phyloP scores from a whole-genome alignment of 2,888 invertebrate genomes.

The Synergus itoensis region DNA sequence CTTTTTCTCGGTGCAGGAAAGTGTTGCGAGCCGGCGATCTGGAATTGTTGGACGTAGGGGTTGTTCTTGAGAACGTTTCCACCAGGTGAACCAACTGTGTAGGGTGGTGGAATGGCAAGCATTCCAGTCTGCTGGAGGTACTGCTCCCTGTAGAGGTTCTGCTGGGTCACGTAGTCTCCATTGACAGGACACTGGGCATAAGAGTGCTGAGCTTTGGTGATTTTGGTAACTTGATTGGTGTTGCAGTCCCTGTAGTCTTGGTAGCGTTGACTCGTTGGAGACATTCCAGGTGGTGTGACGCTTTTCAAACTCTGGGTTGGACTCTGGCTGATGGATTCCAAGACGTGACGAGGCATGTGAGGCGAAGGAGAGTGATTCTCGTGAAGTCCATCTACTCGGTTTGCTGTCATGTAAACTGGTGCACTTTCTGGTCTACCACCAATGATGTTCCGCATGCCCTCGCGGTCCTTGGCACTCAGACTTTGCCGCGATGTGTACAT shows the following conservation, averaged over 20 bases:
- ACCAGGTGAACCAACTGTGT: slow-evolving; percentile 63
- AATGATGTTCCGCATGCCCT: slow-evolving; percentile 73
- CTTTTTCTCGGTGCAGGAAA: slow-evolving; percentile 67
- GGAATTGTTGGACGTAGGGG: slow-evolving; percentile 73
- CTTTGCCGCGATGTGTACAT: slow-evolving; percentile 48
- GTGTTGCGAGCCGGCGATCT: slow-evolving; percentile 67
- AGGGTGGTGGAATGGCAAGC: slow-evolving; percentile 58
- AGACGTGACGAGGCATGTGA: slow-evolving; percentile 72
- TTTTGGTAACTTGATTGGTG: slow-evolving; percentile 57
- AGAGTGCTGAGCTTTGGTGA: slow-evolving; percentile 56
- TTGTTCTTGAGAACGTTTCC: slow-evolving; percentile 64
- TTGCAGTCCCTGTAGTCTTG: slow-evolving; percentile 66
- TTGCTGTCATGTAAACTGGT: slow-evolving; percentile 70
- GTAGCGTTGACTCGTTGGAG: slow-evolving; percentile 66
- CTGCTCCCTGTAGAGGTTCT: slow-evolving; percentile 70
- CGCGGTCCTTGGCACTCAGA: slow-evolving; percentile 70
- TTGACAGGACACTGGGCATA: slow-evolving; percentile 62
- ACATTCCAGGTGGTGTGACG: slow-evolving; percentile 64
- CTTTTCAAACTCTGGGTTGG: slow-evolving; percentile 73
- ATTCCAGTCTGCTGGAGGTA: slow-evolving; percentile 72
- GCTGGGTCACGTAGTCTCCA: slow-evolving; percentile 69
- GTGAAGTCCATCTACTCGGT: slow-evolving; percentile 72
- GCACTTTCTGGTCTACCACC: slow-evolving; percentile 74
- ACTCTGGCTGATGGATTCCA: slow-evolving; percentile 74
- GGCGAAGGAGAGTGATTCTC: slow-evolving; percentile 68